These are phyloP conservation scores for Tyrannus savana DNA, from an alignment of 2,113 vertebrate species.

Conservation along the genomic window DNA sequence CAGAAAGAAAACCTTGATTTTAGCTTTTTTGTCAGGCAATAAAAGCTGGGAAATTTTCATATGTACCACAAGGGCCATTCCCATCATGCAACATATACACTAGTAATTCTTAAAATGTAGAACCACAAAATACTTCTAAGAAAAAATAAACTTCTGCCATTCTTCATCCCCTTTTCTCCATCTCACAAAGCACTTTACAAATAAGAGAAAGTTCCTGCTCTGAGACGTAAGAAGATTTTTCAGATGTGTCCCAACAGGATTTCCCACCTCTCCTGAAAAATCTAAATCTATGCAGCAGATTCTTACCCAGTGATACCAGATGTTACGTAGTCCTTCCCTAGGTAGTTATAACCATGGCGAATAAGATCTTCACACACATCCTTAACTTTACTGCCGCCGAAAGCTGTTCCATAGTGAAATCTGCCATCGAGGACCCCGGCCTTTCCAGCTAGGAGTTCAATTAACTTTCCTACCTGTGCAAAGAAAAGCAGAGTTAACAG, in stretches of 20 bases:
- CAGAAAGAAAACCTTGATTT: not conserved
- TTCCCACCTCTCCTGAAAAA: not conserved
- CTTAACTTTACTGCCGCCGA: constrained; percentile 98
- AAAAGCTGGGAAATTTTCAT: not conserved
- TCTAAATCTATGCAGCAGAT: not conserved
- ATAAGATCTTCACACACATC: constrained; percentile 98
- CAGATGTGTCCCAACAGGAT: not conserved
- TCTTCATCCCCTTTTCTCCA: not conserved
- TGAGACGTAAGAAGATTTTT: not conserved
- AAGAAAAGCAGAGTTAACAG: not conserved
- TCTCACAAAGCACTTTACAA: not conserved
- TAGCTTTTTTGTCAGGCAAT: not conserved
- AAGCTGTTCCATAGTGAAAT: constrained; percentile 97
- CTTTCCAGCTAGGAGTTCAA: constrained; percentile 95
- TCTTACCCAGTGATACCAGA: constrained; percentile 98
- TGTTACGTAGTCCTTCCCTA: constrained; percentile 97
- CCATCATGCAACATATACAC: not conserved
- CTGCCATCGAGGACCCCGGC: constrained; percentile 91
- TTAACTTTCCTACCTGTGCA: constrained; percentile 92
- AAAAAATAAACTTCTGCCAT: not conserved
- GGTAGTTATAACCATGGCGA: constrained; percentile 95
- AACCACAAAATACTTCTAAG: not conserved
- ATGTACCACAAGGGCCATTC: not conserved
- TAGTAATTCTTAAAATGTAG: not conserved
- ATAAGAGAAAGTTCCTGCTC: not conserved